Conservation (phyloP, 2,888 invertebrate genomes). For the Leptopilina myrica region DNA sequence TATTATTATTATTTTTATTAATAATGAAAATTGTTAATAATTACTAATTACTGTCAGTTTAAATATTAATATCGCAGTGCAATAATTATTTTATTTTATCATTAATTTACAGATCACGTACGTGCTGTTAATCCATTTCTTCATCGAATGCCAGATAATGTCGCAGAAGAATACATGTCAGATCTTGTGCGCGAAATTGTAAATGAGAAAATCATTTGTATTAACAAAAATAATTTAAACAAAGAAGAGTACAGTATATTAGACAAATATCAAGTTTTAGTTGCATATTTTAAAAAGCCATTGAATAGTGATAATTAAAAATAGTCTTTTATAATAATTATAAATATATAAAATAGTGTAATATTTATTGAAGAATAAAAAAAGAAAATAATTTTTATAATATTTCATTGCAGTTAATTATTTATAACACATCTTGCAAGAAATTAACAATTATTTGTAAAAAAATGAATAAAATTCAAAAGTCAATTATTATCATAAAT, state of each 20-base stretch:
- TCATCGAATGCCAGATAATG: conserved; percentile 79
- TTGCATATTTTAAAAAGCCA: conserved; percentile 70
- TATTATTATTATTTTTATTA: too few species aligned
- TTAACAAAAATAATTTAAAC: conserved; percentile 74
- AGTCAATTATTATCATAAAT: too few species aligned
- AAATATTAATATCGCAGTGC: too few species aligned
- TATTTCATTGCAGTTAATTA: neutral
- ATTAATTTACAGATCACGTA: conserved; percentile 79
- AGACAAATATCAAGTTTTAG: conserved; percentile 69
- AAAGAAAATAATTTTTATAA: conserved; percentile 35
- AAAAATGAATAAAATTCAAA: too few species aligned
- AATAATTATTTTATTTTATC: neutral
- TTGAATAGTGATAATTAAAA: conserved; percentile 40
- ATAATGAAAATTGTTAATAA: too few species aligned
- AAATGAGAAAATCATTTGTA: conserved; percentile 75
- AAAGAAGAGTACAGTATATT: conserved; percentile 76
- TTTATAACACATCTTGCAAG: neutral
- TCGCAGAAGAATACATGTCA: conserved; percentile 81
- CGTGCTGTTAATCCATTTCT: conserved; percentile 85
- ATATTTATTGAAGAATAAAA: conserved; percentile 51
- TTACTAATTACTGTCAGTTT: too few species aligned
- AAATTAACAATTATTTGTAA: too few species aligned
- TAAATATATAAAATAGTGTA: conserved; percentile 39
- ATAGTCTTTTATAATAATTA: conserved; percentile 42
- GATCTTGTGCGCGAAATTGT: conserved; percentile 80